These are phyloP conservation scores for Orius insidiosus DNA, from an alignment of 1,140 invertebrate genomes.

Conservation along the genomic window DNA sequence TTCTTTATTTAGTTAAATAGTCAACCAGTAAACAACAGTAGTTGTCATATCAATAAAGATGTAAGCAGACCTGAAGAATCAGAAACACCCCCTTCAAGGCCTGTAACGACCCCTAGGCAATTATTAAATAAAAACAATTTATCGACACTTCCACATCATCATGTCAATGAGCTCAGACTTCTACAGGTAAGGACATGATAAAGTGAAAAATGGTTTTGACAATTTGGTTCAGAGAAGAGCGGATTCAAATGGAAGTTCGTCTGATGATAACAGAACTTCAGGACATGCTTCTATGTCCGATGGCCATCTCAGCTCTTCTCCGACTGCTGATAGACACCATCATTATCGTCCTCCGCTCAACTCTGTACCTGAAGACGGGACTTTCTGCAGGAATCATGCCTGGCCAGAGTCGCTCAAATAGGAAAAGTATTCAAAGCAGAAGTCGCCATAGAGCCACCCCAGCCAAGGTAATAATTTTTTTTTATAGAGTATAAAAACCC, in stretches of 20 bases:
- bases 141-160: conserved; percentile 29
- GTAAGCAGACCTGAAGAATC: neutral
- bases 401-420: conserved; percentile 32
- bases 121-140: neutral
- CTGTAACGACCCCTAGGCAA: too few relatives aligned
- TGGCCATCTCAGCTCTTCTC: conserved; percentile 47
- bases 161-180: conserved; percentile 36
- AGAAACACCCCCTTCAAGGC: conserved; percentile 4
- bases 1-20: conserved; percentile 1
- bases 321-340: conserved; percentile 31
- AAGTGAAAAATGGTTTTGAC: conserved; percentile 4
- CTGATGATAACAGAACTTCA: conserved; percentile 72
- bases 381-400: conserved; percentile 43
- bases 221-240: conserved; percentile 40
- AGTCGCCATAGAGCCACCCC: conserved; percentile 44
- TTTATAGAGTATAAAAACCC: conserved; percentile 4
- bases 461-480: conserved; percentile 33
- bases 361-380: conserved; percentile 44
- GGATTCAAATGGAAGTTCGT: conserved; percentile 59
- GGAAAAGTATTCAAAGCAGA: conserved; percentile 35
- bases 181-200: conserved; percentile 36
- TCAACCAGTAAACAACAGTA: neutral
- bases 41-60: too few relatives aligned
- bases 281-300: conserved; percentile 86
- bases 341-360: conserved; percentile 38